phyloP scores from a whole-genome alignment of 2,113 vertebrate genomes.

The Paramormyrops kingsleyae region DNA sequence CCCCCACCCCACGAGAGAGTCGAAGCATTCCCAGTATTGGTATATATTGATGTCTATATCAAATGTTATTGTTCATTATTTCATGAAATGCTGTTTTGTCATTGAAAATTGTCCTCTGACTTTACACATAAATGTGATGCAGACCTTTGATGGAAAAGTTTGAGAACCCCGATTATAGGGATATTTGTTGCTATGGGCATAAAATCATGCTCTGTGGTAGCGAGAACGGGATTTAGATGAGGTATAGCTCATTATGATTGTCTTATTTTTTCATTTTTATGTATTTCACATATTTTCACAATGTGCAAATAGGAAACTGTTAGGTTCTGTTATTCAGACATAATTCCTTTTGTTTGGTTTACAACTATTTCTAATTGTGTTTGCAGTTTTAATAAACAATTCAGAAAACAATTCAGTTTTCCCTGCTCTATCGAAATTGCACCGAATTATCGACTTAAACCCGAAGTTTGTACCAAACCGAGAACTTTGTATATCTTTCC shows the following conservation, averaged over 20 bases:
- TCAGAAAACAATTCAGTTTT: background rate
- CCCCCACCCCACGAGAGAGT: background rate
- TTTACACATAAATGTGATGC: background rate
- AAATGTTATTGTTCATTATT: background rate
- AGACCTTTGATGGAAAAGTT: background rate
- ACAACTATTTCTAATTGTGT: background rate
- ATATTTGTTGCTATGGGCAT: background rate
- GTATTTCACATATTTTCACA: background rate
- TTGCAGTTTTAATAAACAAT: background rate
- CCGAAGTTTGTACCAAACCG: background rate
- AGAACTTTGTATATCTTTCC: background rate
- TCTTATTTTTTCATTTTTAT: background rate
- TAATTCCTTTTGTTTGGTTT: background rate
- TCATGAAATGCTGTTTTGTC: background rate
- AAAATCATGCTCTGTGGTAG: background rate
- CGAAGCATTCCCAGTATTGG: background rate
- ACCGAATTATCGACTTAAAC: background rate
- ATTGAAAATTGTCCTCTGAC: background rate
- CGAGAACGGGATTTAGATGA: background rate
- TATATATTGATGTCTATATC: background rate
- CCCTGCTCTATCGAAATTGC: background rate
- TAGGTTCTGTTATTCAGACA: background rate
- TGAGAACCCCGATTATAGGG: background rate
- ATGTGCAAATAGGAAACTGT: background rate
- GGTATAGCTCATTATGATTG: background rate